phyloP scores from a whole-genome alignment of 1,140 invertebrate genomes.

The Globodera rostochiensis region DNA sequence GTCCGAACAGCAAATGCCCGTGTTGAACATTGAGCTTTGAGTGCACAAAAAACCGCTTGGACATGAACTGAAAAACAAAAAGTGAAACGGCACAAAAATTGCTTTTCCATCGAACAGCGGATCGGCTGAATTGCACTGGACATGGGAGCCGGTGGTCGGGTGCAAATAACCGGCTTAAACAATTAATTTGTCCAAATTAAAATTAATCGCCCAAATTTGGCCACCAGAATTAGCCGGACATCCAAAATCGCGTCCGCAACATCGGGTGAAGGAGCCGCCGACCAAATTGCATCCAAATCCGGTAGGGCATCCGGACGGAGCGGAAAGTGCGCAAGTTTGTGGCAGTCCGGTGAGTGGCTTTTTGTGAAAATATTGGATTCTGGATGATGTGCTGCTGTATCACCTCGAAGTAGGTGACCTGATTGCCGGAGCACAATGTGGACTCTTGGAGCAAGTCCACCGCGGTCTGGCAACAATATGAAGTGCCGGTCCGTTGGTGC shows the following conservation, averaged over 20 bases:
- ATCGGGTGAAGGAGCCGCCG: conserved; percentile 58
- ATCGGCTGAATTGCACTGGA: conserved; percentile 59
- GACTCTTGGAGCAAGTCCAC: conserved; percentile 30
- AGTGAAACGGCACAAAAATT: no score
- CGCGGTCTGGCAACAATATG: conserved; percentile 60
- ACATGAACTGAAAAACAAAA: conserved; percentile 44
- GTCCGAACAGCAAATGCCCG: conserved; percentile 50
- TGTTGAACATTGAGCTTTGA: conserved; percentile 53
- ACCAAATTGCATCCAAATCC: conserved; percentile 64
- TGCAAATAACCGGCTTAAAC: conserved; percentile 56
- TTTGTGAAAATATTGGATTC: conserved; percentile 13
- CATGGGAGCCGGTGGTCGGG: conserved; percentile 54
- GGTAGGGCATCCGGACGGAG: conserved; percentile 52
- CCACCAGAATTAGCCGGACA: conserved; percentile 60
- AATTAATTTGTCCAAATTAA: neutral
- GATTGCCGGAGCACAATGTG: conserved; percentile 50
- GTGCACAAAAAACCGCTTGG: conserved; percentile 48
- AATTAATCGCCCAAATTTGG: neutral
- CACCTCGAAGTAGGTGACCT: conserved; percentile 58
- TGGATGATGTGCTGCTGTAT: conserved; percentile 9
- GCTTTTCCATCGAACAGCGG: conserved; percentile 39
- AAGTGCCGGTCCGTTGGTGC: conserved; percentile 61
- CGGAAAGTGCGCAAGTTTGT: conserved; percentile 52
- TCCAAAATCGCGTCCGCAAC: conserved; percentile 62
- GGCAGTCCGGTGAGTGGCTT: conserved; percentile 54